Base-by-base conservation (phyloP, 37 sponge, comb jelly and placozoan genomes). In the Eunapius fragilis region DNA sequence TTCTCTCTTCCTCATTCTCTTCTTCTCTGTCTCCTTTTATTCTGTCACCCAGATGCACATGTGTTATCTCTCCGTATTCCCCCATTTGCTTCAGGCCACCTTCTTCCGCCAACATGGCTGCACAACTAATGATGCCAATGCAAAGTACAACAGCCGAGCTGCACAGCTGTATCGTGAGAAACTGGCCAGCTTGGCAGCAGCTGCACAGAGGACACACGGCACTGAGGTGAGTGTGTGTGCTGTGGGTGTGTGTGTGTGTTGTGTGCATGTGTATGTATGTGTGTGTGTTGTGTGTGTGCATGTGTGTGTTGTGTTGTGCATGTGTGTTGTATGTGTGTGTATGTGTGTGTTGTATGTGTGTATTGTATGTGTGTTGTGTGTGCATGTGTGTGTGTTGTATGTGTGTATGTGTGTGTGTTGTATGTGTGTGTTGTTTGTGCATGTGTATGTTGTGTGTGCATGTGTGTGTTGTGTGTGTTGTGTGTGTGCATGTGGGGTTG, bases 101-200 rank as follows among this genome's bases (percentile, higher is more conserved):
- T 99, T 91, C 79, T 99, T 99, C 81, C 90, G 91, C 25, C 93
- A 94, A 34, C 98, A 99, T 89, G 99, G 99, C 68, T 94, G 96
- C 28, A 87, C 68, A 24, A 76, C 93, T 2, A 94, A 89, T 17
- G 97, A 97, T 13, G 86, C 96, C 47, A 79, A 90, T 19, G 79
- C 92, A 32, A 99, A 99, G 93, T 99, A 99, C 87, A 92, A 93
- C 88, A 98, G 99, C 34, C 92, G 99, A 31, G 99, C 96, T 34
- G 99, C 99, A 32, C 72, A 91, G 19, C 69, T 99, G 75, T 99
- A 99, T 79, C 73, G 96, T 38, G 96, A 99, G 80, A 99, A 99
- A 72, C 79, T 99, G 31, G 78, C 67, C 22, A 76, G 47, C 25
- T 41, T 89, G 79, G 94, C 99, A 24, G 92, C 88, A 22, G 81